Evolutionary conservation across 2,113 vertebrate species (phyloP).

Genomic region (Procavia capensis): DNA sequence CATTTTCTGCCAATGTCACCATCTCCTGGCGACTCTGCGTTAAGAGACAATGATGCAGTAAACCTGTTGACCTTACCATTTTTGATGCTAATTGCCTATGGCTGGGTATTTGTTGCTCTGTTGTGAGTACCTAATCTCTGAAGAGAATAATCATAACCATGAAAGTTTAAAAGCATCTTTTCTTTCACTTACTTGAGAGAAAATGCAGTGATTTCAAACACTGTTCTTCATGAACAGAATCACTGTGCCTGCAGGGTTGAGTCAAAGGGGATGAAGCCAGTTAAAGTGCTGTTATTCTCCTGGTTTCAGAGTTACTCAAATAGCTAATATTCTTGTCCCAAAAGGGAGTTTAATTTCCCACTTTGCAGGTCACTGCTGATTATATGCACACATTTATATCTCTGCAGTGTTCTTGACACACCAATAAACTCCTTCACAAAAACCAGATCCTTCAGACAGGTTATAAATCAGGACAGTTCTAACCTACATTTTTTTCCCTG

Average conservation of each 20-base stretch:
- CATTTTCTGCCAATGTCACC: not conserved
- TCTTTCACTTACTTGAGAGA: not conserved
- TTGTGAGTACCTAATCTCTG: not conserved
- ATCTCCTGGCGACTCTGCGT: not conserved
- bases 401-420: not conserved
- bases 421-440: not conserved
- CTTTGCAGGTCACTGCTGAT: not conserved
- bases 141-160: not conserved
- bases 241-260: not conserved
- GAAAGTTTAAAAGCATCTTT: not conserved
- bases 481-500: not conserved
- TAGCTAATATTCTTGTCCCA: not conserved
- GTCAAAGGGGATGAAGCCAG: not conserved
- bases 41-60: not conserved
- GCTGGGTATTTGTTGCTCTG: not conserved
- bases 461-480: slow-evolving; percentile 30
- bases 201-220: not conserved
- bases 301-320: not conserved
- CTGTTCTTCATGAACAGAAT: not conserved
- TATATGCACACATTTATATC: not conserved
- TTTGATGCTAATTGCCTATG: not conserved
- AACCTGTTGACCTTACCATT: not conserved
- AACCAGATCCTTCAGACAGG: not conserved
- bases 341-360: not conserved
- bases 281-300: not conserved